Evolutionary conservation across 2,797 vertebrate species (phyloP), one percentile per base, ranked within the genome.

Genomic region (Pangasius sanitwongsei): DNA sequence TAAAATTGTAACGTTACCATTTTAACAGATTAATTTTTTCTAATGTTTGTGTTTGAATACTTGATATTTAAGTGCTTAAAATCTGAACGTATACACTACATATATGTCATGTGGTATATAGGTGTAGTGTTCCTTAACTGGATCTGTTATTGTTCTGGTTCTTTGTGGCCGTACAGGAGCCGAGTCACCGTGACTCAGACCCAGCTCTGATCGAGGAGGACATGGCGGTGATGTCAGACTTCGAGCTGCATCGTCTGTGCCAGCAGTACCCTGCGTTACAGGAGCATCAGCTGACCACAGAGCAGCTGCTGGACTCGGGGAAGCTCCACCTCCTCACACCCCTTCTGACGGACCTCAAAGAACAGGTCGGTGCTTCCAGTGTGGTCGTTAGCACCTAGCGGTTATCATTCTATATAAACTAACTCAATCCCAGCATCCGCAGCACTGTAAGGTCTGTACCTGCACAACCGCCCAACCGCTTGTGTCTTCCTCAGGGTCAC

Each of bases 181-280:
- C 97, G 78, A 97, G 96, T 13, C 97, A 97, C 93, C 90, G 92
- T 87, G 96, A 97, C 77, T 96, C 97, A 61, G 95, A 97, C 85
- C 96, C 97, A 31, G 96, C 96, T 86, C 96, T 97, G 89, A 97
- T 97, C 91, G 96, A 96, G 89, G 96, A 98, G 95, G 97, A 98
- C 90, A 98, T 98, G 97, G 94, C 96, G 87, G 96, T 97, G 82
- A 97, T 97, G 96, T 97, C 97, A 48, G 97, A 97, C 93, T 97
- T 97, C 92, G 97, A 97, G 88, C 94, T 97, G 70, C 96, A 97
- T 92, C 92, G 94, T 61, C 96, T 98, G 89, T 97, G 96, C 93
- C 95, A 95, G 92, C 96, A 97, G 70, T 97, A 97, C 90, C 91
- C 93, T 74, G 93, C 94, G 3, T 88, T 97, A 87, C 90, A 86